These are phyloP conservation scores for Chymomyza fuscimana DNA, from an alignment of 2,888 invertebrate genomes.

Conservation along the genomic window DNA sequence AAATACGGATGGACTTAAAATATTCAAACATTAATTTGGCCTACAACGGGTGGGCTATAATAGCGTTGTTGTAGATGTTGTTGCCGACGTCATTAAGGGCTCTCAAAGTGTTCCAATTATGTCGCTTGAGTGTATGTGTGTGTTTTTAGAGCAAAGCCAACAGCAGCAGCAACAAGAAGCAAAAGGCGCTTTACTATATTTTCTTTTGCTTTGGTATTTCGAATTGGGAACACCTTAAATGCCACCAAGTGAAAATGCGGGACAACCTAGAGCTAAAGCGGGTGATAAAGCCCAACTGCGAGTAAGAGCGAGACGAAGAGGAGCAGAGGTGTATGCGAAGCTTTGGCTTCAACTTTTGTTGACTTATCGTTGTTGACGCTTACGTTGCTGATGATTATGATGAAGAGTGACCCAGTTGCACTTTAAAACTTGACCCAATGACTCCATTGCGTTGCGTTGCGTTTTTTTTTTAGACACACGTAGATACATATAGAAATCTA, in stretches of 20 bases:
- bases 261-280: slow-evolving; percentile 62
- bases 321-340: slow-evolving; percentile 15
- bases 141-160: slow-evolving; percentile 29
- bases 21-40: slow-evolving; percentile 57
- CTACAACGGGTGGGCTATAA: slow-evolving; percentile 42
- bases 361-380: slow-evolving; percentile 33
- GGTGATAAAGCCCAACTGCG: background rate
- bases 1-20: slow-evolving; percentile 29
- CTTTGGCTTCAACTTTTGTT: slow-evolving; percentile 23
- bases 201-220: slow-evolving; percentile 31
- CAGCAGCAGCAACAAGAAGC: slow-evolving; percentile 15
- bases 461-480: slow-evolving; percentile 18
- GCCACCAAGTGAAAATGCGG: slow-evolving; percentile 45
- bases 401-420: slow-evolving; percentile 75
- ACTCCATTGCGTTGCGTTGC: slow-evolving; percentile 68
- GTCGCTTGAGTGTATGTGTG: slow-evolving; percentile 46
- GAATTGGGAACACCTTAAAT: slow-evolving; percentile 61
- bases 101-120: slow-evolving; percentile 72
- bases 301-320: slow-evolving; percentile 13
- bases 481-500: slow-evolving; percentile 24
- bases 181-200: slow-evolving; percentile 48
- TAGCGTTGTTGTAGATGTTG: slow-evolving; percentile 19
- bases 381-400: slow-evolving; percentile 33
- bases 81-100: slow-evolving; percentile 67
- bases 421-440: slow-evolving; percentile 77